Conservation (phyloP, 1,140 invertebrate genomes). For the Liolophura sinensis region DNA sequence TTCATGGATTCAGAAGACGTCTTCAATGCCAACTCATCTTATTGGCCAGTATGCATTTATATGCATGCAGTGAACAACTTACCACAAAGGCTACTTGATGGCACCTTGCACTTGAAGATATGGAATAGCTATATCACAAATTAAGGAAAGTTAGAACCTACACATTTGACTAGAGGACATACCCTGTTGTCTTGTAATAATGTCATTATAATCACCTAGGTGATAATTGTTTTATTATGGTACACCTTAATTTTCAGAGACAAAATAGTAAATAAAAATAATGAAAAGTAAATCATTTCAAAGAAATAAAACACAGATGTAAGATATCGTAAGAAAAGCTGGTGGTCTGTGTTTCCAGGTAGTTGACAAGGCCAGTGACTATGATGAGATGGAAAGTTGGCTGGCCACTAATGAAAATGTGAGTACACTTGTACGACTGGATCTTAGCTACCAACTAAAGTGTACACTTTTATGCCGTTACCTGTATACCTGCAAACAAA, state of each 20-base stretch:
- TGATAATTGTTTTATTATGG: too few relatives aligned
- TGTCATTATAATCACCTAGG: not conserved
- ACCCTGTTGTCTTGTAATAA: not conserved
- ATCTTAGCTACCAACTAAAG: not conserved
- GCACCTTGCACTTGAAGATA: too few relatives aligned
- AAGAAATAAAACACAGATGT: not conserved
- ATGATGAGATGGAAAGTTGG: constrained; percentile 94
- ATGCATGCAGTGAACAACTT: too few relatives aligned
- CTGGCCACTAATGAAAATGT: constrained; percentile 67
- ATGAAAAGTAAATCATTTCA: not conserved
- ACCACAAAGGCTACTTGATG: too few relatives aligned
- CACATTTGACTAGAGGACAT: not conserved
- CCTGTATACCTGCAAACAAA: not conserved
- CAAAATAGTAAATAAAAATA: not conserved
- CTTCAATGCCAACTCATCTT: too few relatives aligned
- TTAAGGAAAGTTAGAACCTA: not conserved
- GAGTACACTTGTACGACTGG: not conserved
- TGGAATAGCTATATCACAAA: too few relatives aligned
- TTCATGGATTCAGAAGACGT: too few relatives aligned
- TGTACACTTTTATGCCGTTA: not conserved
- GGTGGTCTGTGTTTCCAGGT: constrained; percentile 62
- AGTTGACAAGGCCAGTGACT: constrained; percentile 78
- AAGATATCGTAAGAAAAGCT: not conserved
- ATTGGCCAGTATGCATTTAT: too few relatives aligned
- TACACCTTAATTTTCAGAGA: not conserved